Evolutionary conservation across 2,113 vertebrate genomes (phyloP), one percentile per base, ranked within the genome.

Genomic region (Collichthys lucidus): DNA sequence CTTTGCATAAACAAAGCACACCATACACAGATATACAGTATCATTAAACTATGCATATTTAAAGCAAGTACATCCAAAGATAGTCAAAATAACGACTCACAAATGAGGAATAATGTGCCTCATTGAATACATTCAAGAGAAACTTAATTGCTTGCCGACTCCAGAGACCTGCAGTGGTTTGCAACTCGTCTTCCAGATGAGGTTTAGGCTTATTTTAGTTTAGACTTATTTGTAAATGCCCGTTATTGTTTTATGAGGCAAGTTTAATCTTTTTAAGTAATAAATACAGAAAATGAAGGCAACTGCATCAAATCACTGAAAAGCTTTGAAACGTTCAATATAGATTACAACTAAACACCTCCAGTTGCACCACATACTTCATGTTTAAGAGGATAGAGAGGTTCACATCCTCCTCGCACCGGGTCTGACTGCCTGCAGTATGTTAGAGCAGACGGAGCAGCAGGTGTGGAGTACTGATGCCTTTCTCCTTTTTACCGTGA

Each of bases 401-500:
- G 74, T 80, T 76, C 20, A 56, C 55, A 40, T 82, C 69, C 59
- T 50, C 64, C 74, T 52, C 2, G 66, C 24, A 24, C 17, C 64
- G 44, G 20, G 26, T 17, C 83, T 63, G 73, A 78, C 56, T 77
- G 80, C 49, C 64, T 74, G 83, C 79, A 72, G 84, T 69, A 61
- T 86, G 70, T 77, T 57, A 65, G 70, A 81, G 86, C 60, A 89
- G 82, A 74, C 76, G 65, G 77, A 77, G 83, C 66, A 83, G 84
- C 85, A 89, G 85, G 77, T 84, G 85, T 67, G 75, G 74, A 68
- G 84, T 49, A 81, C 84, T 81, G 82, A 85, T 77, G 84, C 60
- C 57, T 86, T 87, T 85, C 80, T 88, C 59, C 78, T 83, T 88
- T 89, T 89, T 42, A 77, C 68, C 22, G 83, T 14, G 74, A 79